Evolutionary conservation across 2,797 vertebrate species (phyloP), one percentile per base, ranked within the genome.

Genomic region (Trichosurus vulpecula): DNA sequence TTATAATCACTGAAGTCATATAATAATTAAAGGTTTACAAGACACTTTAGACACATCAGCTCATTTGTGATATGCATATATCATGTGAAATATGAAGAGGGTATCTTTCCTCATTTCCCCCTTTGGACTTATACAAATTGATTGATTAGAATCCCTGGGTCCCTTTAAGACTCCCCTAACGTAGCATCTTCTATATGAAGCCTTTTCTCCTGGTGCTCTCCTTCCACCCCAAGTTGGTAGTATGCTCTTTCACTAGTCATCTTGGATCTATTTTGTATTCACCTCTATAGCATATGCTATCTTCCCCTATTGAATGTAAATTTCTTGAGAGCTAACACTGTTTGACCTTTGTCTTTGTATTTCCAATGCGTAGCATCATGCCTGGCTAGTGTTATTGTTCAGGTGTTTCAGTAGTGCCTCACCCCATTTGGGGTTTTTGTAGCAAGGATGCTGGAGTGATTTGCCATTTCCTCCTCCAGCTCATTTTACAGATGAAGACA

Each of bases 1-100:
- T 51, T 87, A 87, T 51, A 87, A 87, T 51, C 74, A 87, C 74
- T 87, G 41, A 51, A 87, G 87, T 51, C 87, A 51, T 87, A 87
- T 87, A 87, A 51, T 87, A 87, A 87, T 87, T 87, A 47, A 87
- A 87, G 74, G 74, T 87, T 87, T 87, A 87, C n/a, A 87, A 51
- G 74, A 47, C 74, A 87, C 41, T 87, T 87, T 51, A 87, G 74
- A 87, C 74, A 87, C 22, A 81, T 87, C 51, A 87, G 4, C 74
- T 87, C 74, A 51, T 87, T 51, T 87, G 74, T 87, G 74, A 51
- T 51, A 51, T 27, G 74, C 74, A 87, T 87, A 51, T 25, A 87
- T 27, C 41, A 87, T 51, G 41, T 27, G 41, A 87, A 87, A 47
- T 87, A 51, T 87, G 22, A 29, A 47, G 41, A 47, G 74, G 74